Conservation (phyloP, 1,140 invertebrate genomes). For the Papilio machaon region DNA sequence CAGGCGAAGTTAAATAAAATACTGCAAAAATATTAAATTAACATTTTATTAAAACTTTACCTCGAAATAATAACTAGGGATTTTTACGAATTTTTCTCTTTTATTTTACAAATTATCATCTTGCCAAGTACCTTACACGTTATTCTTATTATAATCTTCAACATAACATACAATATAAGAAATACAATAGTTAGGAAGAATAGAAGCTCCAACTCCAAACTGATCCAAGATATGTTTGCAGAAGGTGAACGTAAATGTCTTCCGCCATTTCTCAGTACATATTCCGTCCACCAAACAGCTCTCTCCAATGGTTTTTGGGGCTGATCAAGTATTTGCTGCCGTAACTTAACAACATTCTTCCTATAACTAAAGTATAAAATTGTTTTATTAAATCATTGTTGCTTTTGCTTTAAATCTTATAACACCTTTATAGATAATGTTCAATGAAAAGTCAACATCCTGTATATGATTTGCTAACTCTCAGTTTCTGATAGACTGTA, state of each 20-base stretch:
- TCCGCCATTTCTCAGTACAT: conserved; percentile 77
- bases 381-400: neutral
- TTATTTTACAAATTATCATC: neutral
- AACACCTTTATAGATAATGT: neutral
- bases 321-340: conserved; percentile 69
- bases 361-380: neutral
- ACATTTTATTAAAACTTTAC: too few relatives aligned
- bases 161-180: neutral
- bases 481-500: too few relatives aligned
- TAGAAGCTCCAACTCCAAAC: neutral
- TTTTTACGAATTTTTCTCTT: neutral
- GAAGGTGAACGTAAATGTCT: conserved; percentile 69
- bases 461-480: too few relatives aligned
- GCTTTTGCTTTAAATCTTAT: neutral
- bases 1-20: neutral
- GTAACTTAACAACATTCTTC: neutral
- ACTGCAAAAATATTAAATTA: neutral
- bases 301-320: conserved; percentile 74
- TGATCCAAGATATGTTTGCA: neutral
- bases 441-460: neutral
- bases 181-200: neutral
- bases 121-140: neutral
- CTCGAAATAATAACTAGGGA: too few relatives aligned
- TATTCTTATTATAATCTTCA: neutral
- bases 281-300: conserved; percentile 80